Conservation (phyloP, 2,113 vertebrate genomes). For the Cromileptes altivelis region DNA sequence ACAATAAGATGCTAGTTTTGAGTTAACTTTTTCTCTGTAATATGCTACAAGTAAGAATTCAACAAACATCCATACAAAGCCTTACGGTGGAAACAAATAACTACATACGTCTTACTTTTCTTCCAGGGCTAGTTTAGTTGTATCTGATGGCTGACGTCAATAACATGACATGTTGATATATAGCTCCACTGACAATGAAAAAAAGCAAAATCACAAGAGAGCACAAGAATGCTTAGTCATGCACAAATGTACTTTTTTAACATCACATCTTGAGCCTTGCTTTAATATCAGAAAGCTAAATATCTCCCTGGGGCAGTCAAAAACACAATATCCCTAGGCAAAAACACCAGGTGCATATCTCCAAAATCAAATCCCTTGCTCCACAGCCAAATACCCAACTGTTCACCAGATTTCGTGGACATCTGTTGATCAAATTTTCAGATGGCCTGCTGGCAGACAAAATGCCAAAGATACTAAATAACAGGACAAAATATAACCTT, state of each 20-base stretch:
- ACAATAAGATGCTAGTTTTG: background rate
- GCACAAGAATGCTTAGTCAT: background rate
- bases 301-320: slow-evolving; percentile 16
- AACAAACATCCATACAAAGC: background rate
- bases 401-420: slow-evolving; percentile 37
- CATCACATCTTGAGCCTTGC: slow-evolving; percentile 5
- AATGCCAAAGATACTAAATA: slow-evolving; percentile 24
- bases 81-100: background rate
- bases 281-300: slow-evolving; percentile 22
- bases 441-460: slow-evolving; percentile 23
- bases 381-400: slow-evolving; percentile 18
- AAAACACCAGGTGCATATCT: slow-evolving; percentile 38
- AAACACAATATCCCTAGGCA: slow-evolving; percentile 28
- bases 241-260: background rate
- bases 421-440: slow-evolving; percentile 47
- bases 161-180: background rate
- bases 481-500: slow-evolving; percentile 14
- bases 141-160: background rate
- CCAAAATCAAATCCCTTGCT: slow-evolving; percentile 36
- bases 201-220: background rate
- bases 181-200: background rate
- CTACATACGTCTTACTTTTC: background rate
- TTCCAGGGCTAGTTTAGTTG: background rate
- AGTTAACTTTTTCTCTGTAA: background rate
- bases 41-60: background rate